These are phyloP conservation scores for Ecdyonurus torrentis DNA, from an alignment of 2,888 invertebrate species.

Conservation along the genomic window DNA sequence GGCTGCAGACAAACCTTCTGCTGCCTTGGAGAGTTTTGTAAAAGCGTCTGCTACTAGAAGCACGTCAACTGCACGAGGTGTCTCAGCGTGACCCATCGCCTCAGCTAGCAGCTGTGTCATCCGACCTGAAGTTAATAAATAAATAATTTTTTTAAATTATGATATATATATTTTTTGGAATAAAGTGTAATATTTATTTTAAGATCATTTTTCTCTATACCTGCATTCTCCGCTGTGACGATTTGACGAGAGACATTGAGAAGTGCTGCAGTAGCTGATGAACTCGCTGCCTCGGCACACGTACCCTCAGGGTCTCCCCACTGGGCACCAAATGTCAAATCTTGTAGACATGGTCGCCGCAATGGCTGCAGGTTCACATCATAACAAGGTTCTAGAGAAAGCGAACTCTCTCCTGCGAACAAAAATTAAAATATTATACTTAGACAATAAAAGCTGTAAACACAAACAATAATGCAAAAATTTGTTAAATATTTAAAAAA, in stretches of 20 bases:
- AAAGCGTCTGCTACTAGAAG: background rate
- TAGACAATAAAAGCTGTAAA: too few species aligned
- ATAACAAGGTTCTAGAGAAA: background rate
- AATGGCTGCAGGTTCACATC: background rate
- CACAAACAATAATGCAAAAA: too few species aligned
- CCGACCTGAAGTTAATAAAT: too few species aligned
- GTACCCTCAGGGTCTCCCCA: background rate
- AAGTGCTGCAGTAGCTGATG: background rate
- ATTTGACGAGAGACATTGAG: background rate
- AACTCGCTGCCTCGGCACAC: background rate
- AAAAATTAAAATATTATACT: too few species aligned
- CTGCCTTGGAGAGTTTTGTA: background rate
- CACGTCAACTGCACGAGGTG: background rate
- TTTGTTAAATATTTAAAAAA: too few species aligned
- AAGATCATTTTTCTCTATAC: too few species aligned
- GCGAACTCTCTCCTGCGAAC: background rate
- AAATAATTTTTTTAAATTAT: too few species aligned
- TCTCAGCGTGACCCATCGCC: background rate
- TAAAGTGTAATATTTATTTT: too few species aligned
- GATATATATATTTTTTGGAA: too few species aligned
- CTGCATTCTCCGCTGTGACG: background rate
- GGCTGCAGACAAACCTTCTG: background rate
- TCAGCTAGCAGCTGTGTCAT: background rate
- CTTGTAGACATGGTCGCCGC: background rate
- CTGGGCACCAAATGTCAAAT: background rate